Evolutionary conservation across 2,888 invertebrate genomes (phyloP).

Genomic region (Archaeoteleia sp.): DNA sequence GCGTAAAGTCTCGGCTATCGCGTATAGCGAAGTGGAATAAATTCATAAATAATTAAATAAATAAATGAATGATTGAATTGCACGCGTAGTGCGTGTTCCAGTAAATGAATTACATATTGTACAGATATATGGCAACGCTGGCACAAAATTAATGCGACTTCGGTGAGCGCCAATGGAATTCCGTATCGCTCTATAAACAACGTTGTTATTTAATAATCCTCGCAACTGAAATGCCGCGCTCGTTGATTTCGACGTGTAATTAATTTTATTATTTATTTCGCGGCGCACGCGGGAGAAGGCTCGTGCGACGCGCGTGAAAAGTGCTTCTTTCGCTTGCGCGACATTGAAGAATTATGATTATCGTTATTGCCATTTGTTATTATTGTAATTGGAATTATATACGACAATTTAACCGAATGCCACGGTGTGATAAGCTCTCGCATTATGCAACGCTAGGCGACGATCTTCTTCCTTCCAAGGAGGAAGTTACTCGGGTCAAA

Average conservation of each 20-base stretch:
- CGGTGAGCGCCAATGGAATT: conserved; percentile 50
- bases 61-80: conserved; percentile 33
- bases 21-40: conserved; percentile 23
- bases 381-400: conserved; percentile 18
- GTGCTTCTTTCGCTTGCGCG: conserved; percentile 30
- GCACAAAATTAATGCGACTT: conserved; percentile 53
- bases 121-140: conserved; percentile 30
- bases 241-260: conserved; percentile 54
- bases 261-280: conserved; percentile 50
- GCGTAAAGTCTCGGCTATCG: conserved; percentile 10
- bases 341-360: conserved; percentile 12
- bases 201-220: conserved; percentile 53
- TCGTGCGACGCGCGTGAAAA: conserved; percentile 22
- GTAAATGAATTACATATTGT: conserved; percentile 46
- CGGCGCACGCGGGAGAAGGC: conserved; percentile 15
- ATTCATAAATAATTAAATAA: conserved; percentile 42
- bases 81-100: conserved; percentile 26
- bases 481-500: no score
- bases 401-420: conserved; percentile 2
- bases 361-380: not conserved
- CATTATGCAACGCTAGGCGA: no score
- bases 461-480: no score
- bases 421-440: not conserved
- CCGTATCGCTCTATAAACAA: conserved; percentile 53
- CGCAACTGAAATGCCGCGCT: conserved; percentile 51